A percentile compares a stretch with the other conserved stretches of the same genome.
phyloP scores from a whole-genome alignment of 2,888 invertebrate species.

The Phyto melanocephala region DNA sequence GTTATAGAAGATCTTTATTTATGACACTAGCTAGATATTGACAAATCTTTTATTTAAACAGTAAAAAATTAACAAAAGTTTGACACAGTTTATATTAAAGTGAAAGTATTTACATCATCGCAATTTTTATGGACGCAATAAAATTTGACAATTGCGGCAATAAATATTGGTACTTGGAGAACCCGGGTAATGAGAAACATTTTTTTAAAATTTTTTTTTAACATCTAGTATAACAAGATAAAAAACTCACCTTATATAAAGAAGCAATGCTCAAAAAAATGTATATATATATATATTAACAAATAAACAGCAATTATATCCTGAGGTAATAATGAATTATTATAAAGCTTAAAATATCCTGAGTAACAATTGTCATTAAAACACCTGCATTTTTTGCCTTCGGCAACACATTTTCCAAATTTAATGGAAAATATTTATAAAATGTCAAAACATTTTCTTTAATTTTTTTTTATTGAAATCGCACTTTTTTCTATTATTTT shows the following conservation, averaged over 20 bases:
- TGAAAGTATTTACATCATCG: not conserved
- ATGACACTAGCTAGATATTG: no score
- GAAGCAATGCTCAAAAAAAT: conserved; percentile 11
- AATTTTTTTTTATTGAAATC: conserved; percentile 9
- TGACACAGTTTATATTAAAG: not conserved
- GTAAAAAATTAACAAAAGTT: not conserved
- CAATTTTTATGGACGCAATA: no score
- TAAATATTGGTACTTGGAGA: no score
- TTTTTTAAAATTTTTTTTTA: no score
- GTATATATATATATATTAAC: not conserved
- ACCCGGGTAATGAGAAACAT: no score
- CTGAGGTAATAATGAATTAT: conserved; percentile 46
- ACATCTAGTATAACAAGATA: no score
- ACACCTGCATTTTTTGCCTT: not conserved
- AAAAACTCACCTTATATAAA: conserved; percentile 43
- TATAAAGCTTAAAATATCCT: conserved; percentile 55
- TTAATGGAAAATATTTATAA: not conserved
- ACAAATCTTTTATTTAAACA: no score
- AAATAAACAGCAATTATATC: conserved; percentile 46
- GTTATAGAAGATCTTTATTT: no score
- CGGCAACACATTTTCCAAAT: not conserved
- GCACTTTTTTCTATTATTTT: conserved; percentile 10
- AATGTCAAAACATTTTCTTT: conserved; percentile 5
- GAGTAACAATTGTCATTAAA: conserved; percentile 37
- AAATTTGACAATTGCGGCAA: no score